phyloP scores from a whole-genome alignment of 35 echinoderm and acorn worm species.

The Apostichopus californicus region DNA sequence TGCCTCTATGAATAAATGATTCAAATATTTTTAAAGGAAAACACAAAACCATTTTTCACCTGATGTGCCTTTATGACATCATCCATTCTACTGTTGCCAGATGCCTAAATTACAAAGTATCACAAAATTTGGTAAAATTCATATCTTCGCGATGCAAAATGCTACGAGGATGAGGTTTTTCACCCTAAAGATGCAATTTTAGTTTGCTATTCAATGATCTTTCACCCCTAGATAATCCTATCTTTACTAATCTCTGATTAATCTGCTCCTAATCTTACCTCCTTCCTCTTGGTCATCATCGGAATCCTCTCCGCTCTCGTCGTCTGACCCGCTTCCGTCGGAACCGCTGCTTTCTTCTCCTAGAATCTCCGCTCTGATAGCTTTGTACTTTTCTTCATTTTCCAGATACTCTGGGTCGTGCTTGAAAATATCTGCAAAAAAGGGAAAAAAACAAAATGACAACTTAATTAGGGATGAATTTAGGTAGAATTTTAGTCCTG shows the following conservation, averaged over 20 bases:
- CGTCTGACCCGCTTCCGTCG: constrained; percentile 57
- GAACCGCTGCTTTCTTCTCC: constrained; percentile 88
- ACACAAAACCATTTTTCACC: too few species aligned
- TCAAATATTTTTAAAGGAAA: too few species aligned
- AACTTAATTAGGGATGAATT: neutral
- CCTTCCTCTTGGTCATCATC: constrained; percentile 33
- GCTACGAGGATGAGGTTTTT: too few species aligned
- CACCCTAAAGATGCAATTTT: neutral
- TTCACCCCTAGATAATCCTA: too few species aligned
- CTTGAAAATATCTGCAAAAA: constrained; percentile 87
- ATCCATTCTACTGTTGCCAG: too few species aligned
- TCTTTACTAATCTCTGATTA: too few species aligned
- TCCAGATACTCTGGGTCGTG: constrained; percentile 87
- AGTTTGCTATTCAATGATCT: too few species aligned
- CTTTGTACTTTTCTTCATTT: constrained; percentile 97
- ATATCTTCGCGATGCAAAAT: too few species aligned
- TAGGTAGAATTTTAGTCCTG: neutral
- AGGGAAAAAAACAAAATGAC: neutral
- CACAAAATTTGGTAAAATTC: too few species aligned
- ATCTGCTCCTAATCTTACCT: neutral
- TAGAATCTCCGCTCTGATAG: constrained; percentile 85
- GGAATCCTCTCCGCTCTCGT: constrained; percentile 71
- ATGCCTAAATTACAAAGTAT: too few species aligned
- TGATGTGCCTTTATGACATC: too few species aligned
- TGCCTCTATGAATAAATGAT: too few species aligned